These are phyloP conservation scores for Dasyornis broadbenti DNA, from an alignment of 2,113 vertebrate species.

Conservation along the genomic window DNA sequence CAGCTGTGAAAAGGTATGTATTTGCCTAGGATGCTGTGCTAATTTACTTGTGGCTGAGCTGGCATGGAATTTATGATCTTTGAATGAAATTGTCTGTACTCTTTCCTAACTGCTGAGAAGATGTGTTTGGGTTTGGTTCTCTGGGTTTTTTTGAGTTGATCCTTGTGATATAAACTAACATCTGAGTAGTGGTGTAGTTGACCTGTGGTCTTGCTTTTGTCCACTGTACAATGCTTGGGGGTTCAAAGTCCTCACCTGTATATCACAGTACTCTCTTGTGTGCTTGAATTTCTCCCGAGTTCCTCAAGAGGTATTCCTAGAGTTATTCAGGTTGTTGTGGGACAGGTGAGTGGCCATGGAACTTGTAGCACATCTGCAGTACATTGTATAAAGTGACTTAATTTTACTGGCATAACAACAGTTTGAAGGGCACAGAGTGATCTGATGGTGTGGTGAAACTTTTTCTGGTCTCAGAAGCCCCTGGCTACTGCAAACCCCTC, in stretches of 20 bases:
- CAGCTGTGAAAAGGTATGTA: not conserved
- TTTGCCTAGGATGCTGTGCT: not conserved
- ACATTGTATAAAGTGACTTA: not conserved
- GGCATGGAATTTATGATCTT: not conserved
- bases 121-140: not conserved
- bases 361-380: not conserved
- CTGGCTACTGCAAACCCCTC: not conserved
- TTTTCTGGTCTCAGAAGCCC: not conserved
- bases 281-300: not conserved
- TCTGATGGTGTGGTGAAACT: not conserved
- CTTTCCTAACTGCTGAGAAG: not conserved
- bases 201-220: not conserved
- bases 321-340: not conserved
- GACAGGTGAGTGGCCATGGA: not conserved
- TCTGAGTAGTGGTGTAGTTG: not conserved
- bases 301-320: not conserved
- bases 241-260: not conserved
- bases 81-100: not conserved
- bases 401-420: not conserved
- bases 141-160: not conserved
- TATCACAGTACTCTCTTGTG: not conserved
- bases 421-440: not conserved
- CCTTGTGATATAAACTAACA: not conserved
- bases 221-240: not conserved
- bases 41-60: not conserved